Conservation (phyloP, 1,140 invertebrate species). For the Drosophila prosaltans region DNA sequence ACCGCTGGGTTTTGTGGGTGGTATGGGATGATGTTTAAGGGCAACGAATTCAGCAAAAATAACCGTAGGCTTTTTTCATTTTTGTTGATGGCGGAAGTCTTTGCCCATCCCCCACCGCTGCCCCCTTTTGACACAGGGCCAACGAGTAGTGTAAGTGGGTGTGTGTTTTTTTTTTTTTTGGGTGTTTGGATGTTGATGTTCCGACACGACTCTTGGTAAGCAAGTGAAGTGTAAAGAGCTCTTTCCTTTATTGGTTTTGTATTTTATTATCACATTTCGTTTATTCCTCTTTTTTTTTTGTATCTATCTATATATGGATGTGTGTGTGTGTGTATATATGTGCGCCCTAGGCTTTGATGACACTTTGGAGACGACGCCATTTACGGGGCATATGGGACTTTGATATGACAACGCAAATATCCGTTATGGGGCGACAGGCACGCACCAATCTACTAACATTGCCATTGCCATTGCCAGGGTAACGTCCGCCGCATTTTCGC, state of each 20-base stretch:
- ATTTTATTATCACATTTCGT: constrained; percentile 82
- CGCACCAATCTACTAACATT: constrained; percentile 51
- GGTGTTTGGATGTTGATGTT: constrained; percentile 36
- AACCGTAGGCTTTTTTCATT: constrained; percentile 70
- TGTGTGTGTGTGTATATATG: constrained; percentile 35
- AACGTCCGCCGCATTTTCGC: constrained; percentile 35
- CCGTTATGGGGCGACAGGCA: constrained; percentile 73
- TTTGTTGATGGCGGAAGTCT: constrained; percentile 64
- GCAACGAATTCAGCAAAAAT: constrained; percentile 65
- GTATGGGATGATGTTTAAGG: constrained; percentile 1
- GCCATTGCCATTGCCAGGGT: constrained; percentile 32
- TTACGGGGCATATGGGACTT: constrained; percentile 82
- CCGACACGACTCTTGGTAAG: constrained; percentile 70
- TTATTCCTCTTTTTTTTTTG: constrained; percentile 50
- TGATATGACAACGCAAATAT: constrained; percentile 83
- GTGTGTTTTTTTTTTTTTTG: constrained; percentile 8
- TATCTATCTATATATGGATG: constrained; percentile 8
- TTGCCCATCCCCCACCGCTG: constrained; percentile 26
- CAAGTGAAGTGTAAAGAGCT: constrained; percentile 83
- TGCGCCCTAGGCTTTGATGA: constrained; percentile 71
- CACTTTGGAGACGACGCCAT: constrained; percentile 62
- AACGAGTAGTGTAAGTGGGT: constrained; percentile 7
- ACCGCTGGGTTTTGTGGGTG: constrained; percentile 44
- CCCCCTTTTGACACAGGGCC: neutral
- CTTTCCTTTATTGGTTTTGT: constrained; percentile 83